Conservation (phyloP, 1,140 invertebrate species). For the Olivierus martensii region DNA sequence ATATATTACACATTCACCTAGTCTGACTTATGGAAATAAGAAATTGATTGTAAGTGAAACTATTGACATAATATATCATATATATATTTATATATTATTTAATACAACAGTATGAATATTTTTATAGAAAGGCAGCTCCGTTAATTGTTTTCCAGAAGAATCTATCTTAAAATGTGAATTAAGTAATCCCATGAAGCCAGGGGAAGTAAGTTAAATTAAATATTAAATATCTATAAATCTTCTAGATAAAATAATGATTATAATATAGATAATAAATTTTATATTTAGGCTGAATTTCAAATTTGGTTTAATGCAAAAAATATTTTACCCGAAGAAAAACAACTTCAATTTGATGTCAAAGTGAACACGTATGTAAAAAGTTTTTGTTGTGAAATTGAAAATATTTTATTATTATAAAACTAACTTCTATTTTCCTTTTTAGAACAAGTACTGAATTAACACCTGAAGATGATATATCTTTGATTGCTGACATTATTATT, state of each 20-base stretch:
- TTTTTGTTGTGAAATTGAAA: not conserved
- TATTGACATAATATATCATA: no score
- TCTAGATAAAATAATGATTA: no score
- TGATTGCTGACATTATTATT: constrained; percentile 54
- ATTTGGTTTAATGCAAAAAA: constrained; percentile 65
- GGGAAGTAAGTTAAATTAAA: not conserved
- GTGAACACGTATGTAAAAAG: constrained; percentile 67
- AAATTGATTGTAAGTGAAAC: constrained; percentile 19
- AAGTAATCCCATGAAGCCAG: not conserved
- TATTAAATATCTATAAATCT: not conserved
- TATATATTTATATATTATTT: constrained; percentile 4
- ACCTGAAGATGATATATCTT: constrained; percentile 39
- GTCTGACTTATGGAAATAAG: constrained; percentile 58
- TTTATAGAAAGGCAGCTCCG: not conserved
- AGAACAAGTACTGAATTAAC: constrained; percentile 38
- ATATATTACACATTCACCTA: constrained; percentile 59
- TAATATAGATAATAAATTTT: not conserved
- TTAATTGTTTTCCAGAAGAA: not conserved
- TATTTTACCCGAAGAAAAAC: constrained; percentile 49
- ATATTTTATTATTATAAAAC: no score
- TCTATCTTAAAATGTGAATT: not conserved
- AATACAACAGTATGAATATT: not conserved
- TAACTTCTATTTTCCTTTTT: constrained; percentile 2
- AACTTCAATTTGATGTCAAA: constrained; percentile 54
- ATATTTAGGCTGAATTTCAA: constrained; percentile 18